phyloP scores from a whole-genome alignment of 2,797 vertebrate species.

The Poeciliopsis gracilis region DNA sequence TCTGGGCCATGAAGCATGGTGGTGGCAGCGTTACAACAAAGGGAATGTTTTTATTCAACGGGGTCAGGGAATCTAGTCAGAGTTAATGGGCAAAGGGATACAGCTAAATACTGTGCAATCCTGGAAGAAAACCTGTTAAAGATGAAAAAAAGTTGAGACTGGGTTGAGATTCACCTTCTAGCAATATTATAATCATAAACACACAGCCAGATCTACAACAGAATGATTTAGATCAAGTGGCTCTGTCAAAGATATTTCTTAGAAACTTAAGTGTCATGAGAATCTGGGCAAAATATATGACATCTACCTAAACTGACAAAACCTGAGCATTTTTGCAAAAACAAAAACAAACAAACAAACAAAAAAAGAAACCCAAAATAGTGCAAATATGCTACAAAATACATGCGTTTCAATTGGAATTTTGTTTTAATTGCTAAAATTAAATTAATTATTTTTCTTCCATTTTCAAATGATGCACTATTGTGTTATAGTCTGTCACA shows the following conservation, averaged over 20 bases:
- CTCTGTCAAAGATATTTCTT: background rate
- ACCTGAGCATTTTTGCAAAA: background rate
- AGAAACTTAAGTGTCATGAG: background rate
- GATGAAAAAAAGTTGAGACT: background rate
- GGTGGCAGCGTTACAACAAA: background rate
- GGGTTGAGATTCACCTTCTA: background rate
- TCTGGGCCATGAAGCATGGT: background rate
- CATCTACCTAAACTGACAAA: background rate
- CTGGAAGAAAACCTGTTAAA: background rate
- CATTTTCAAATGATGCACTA: background rate
- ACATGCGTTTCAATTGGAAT: background rate
- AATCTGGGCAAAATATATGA: background rate
- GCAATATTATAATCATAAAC: background rate
- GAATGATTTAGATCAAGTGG: background rate
- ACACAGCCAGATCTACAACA: background rate
- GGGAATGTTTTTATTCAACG: background rate
- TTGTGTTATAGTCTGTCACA: background rate
- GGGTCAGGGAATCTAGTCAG: background rate
- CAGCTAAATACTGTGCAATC: background rate
- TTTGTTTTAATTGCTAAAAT: background rate
- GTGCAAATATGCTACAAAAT: background rate
- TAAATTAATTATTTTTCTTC: background rate
- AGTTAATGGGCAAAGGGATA: background rate
- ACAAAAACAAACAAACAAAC: too few relatives aligned
- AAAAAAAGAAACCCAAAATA: background rate